These are phyloP conservation scores for Epinephelus fuscoguttatus DNA, from an alignment of 2,113 vertebrate species.

Conservation along the genomic window DNA sequence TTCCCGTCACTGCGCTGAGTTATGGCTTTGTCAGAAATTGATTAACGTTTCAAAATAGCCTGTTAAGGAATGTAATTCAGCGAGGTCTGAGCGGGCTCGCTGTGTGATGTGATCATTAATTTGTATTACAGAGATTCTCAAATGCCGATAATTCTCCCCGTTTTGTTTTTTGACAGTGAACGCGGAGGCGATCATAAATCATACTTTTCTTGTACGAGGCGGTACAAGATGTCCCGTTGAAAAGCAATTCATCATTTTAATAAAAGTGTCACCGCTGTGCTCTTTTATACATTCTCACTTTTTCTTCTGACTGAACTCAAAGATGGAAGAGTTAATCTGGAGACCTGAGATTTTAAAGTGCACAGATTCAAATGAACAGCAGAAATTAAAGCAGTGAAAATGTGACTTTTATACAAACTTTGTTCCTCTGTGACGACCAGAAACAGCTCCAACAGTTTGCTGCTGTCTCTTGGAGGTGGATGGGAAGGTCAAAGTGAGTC, in stretches of 20 bases:
- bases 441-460: not conserved
- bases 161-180: constrained; percentile 70
- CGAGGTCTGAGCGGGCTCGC: constrained; percentile 25
- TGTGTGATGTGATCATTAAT: constrained; percentile 70
- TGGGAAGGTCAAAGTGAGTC: not conserved
- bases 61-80: constrained; percentile 54
- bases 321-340: constrained; percentile 33
- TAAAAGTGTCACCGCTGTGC: constrained; percentile 59
- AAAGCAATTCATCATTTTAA: constrained; percentile 74
- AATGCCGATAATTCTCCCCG: constrained; percentile 58
- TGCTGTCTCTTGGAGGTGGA: not conserved
- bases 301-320: constrained; percentile 17
- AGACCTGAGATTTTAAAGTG: constrained; percentile 23
- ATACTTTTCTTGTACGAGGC: constrained; percentile 56
- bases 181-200: constrained; percentile 69
- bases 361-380: not conserved
- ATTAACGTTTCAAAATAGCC: constrained; percentile 62
- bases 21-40: constrained; percentile 60
- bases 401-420: not conserved
- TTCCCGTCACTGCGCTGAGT: constrained; percentile 30
- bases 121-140: constrained; percentile 67
- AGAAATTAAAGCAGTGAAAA: not conserved
- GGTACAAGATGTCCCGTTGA: constrained; percentile 65
- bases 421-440: not conserved
- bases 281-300: constrained; percentile 31